These are phyloP conservation scores for Botia kubotai DNA, from an alignment of 2,797 vertebrate genomes.

Conservation along the genomic window DNA sequence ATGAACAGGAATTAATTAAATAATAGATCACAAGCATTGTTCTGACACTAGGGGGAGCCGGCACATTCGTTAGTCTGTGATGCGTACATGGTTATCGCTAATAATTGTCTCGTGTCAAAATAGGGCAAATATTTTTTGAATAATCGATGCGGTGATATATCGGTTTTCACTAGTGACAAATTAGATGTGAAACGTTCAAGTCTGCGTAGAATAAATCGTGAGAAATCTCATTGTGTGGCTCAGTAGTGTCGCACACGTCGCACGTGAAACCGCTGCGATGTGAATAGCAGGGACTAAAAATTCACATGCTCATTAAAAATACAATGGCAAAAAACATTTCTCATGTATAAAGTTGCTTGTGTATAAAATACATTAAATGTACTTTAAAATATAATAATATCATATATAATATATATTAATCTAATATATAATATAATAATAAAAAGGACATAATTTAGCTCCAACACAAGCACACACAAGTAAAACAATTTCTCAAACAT, in stretches of 20 bases:
- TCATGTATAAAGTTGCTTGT: neutral
- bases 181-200: neutral
- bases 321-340: too few relatives aligned
- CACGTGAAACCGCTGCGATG: neutral
- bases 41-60: conserved; percentile 1
- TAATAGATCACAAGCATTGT: neutral
- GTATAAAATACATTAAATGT: neutral
- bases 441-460: too few relatives aligned
- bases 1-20: neutral
- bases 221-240: neutral
- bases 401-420: too few relatives aligned
- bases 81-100: neutral
- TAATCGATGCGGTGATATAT: neutral
- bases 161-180: neutral
- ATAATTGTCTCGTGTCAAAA: neutral
- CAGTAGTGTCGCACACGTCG: neutral
- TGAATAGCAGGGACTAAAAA: neutral
- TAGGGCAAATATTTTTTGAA: neutral
- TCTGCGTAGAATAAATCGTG: neutral
- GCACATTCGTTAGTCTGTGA: neutral
- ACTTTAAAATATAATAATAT: too few relatives aligned
- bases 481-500: neutral
- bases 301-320: neutral
- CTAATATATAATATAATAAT: too few relatives aligned
- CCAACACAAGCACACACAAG: neutral